Base-by-base conservation (phyloP, 2,113 vertebrate genomes). In the Xyrauchen texanus region DNA sequence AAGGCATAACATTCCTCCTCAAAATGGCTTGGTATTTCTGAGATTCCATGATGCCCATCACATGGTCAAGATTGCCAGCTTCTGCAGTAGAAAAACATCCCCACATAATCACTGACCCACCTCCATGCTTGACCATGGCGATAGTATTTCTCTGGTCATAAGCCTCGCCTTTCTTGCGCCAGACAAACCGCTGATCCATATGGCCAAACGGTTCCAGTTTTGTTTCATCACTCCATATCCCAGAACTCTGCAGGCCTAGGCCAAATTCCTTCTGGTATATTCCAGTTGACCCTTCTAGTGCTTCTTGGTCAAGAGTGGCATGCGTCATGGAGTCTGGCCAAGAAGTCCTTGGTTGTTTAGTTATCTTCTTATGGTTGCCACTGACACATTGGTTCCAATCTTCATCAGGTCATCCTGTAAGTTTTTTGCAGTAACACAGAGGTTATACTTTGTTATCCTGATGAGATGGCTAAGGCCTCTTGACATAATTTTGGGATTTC, bases 191-290 rank as follows among this genome's bases (percentile, higher is more conserved):
- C 10, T 60, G 63, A 8, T 76, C 62, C 62, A 76, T 76, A 55
- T 57, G 64, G 4, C 76, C 53, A 58, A 67, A 60, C 13, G 57
- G 74, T 67, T 77, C 42, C 63, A 66, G 51, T 70, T 55, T 42
- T 15, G 68, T 70, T 70, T 55, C 8, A 34, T 70, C 68, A 70
- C 49, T 77, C 63, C 74, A 77, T 57, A 5, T 68, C 53, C 64
- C 34, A 47, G 6, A 78, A 60, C 44, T 42, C 6, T 68, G 34
- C 4, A 64, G 21, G 3, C 6, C 34, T 55, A 46, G 49, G 49
- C n/a, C 42, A 67, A 67, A 77, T 68, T 67, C 63, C 51, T 46
- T 5, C 42, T 68, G 10, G 53, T 15, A 78, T 60, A 68, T 68
- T 78, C 16, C n/a, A 68, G 34, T 77, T 15, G 11, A 61, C 44